Percentiles rank a stretch among this genome's conserved stretches.
Conservation (phyloP, 2,797 vertebrate species). For the Sebastiscus albofasciatus region DNA sequence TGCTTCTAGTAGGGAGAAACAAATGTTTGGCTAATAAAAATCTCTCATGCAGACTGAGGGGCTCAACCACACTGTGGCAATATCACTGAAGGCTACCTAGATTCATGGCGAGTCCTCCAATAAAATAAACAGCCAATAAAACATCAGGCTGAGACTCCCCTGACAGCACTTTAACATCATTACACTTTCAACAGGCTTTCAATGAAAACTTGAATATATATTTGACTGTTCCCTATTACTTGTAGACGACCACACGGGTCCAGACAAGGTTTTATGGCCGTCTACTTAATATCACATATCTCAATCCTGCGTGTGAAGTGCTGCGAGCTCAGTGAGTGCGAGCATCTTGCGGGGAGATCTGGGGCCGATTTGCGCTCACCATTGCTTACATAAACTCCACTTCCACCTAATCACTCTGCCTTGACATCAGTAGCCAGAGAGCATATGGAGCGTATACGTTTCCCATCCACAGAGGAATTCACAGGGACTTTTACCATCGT, state of each 20-base stretch:
- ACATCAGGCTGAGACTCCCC: conserved; percentile 72
- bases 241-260: conserved; percentile 67
- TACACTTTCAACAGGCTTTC: conserved; percentile 81
- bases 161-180: conserved; percentile 82
- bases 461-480: conserved; percentile 64
- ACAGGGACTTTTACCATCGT: conserved; percentile 38
- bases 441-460: conserved; percentile 69
- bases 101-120: conserved; percentile 80
- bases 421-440: conserved; percentile 74
- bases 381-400: conserved; percentile 77
- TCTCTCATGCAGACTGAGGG: conserved; percentile 76
- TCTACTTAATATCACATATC: conserved; percentile 78
- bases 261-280: conserved; percentile 67
- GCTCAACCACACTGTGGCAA: conserved; percentile 73
- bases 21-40: conserved; percentile 82
- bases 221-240: conserved; percentile 75
- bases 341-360: conserved; percentile 75
- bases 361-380: conserved; percentile 76
- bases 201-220: conserved; percentile 80
- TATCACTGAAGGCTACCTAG: conserved; percentile 80
- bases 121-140: conserved; percentile 86
- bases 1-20: conserved; percentile 70
- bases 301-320: conserved; percentile 56
- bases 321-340: conserved; percentile 47
- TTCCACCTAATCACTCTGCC: conserved; percentile 85